Base-by-base conservation (phyloP, 30 jellyfish, hydroid and myxozoan genomes). In the Aurelia aurita complex sp. Pacific region DNA sequence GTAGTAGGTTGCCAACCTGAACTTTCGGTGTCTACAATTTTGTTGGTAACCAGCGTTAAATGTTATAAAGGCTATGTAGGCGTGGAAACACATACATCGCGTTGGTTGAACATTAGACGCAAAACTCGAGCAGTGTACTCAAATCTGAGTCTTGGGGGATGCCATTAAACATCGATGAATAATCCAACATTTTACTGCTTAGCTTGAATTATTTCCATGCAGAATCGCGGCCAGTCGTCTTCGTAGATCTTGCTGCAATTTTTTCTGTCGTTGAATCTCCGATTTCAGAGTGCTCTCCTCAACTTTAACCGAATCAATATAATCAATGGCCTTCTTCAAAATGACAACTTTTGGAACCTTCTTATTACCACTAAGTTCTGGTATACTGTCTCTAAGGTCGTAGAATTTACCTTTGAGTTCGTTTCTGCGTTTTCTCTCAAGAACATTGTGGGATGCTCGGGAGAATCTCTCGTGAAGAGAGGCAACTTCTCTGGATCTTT, bases 391-490 rank as follows among this genome's bases (percentile, higher is more conserved):
- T 51, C 98, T 72, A 33, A 93, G 84, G 42, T 74, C 72, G 80
- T 88, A 81, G 69, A 93, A 93, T 57, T 96, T 90, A 32, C 92
- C 81, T 68, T 93, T 93, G 46, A 93, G 92, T 74, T 93, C 98
- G 80, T 93, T 93, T 83, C 98, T 69, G 86, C 98, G 92, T 57
- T 93, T 96, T 57, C 98, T 46, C 85, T 93, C 98, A 38, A 93
- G 90, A 13, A 93, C 97, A 73, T 93, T 93, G 83, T 93, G 98
- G 32, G 98, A 69, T 61, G 98, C 97, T 18, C 97, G 95, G 53
- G 92, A 83, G 64, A 72, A 83, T 63, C 82, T 76, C 80, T 72
- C 86, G 53, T 64, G 79, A 17, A 73, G 67, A 50, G 86, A 40
- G 5, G 74, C 19, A 18, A 18, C 64, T 23, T 73, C 81, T 61